phyloP scores from a whole-genome alignment of 2,797 vertebrate genomes.

The Phyllotis vaccarum region DNA sequence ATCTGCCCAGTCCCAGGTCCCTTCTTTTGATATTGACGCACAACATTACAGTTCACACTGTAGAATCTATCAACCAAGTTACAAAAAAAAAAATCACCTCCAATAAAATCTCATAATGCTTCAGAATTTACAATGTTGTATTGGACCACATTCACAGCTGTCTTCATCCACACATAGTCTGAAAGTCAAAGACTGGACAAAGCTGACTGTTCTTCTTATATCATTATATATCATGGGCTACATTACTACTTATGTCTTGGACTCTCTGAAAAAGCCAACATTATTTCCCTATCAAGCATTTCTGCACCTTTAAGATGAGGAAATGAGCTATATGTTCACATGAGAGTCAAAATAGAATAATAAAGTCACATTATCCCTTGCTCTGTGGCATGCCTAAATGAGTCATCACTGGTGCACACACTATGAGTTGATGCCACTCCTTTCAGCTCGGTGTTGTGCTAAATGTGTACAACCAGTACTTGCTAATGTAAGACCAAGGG shows the following conservation, averaged over 20 bases:
- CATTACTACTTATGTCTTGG: background rate
- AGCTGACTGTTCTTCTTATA: background rate
- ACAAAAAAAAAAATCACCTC: background rate
- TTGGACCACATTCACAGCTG: background rate
- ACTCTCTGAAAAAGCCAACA: background rate
- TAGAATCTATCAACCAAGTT: background rate
- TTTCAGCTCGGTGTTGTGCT: background rate
- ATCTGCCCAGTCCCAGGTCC: background rate
- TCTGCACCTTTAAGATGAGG: conserved; percentile 8
- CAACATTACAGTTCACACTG: background rate
- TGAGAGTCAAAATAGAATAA: background rate
- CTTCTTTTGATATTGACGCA: background rate
- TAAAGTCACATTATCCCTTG: background rate
- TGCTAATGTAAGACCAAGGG: conserved; percentile 1
- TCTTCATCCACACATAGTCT: background rate
- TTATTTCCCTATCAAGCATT: background rate
- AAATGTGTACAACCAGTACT: background rate
- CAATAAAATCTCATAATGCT: background rate
- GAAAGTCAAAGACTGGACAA: background rate
- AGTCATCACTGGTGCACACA: rapidly evolving
- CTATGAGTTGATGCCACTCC: background rate
- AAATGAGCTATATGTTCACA: background rate
- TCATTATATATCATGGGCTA: conserved; percentile 11
- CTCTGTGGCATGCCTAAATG: rapidly evolving
- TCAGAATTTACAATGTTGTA: background rate